Base-by-base conservation (phyloP, 2,797 vertebrate genomes). In the Merluccius polli region DNA sequence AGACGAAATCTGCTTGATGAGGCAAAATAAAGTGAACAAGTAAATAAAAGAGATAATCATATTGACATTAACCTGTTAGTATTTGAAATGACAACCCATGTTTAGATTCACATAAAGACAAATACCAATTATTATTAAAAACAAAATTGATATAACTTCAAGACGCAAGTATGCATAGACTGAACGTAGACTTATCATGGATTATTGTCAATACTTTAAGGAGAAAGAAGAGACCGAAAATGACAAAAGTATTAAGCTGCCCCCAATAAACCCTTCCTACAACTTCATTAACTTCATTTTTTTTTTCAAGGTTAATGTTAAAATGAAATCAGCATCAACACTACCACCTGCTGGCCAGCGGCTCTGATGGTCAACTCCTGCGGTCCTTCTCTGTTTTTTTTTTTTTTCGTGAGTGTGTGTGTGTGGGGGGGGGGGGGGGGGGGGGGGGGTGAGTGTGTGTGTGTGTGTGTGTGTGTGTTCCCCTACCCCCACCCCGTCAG, bases 341-440 rank as follows among this genome's bases (percentile, higher is more conserved):
- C 89, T 91, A 78, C 93, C 93, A 94, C 91, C 93, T 94, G 82
- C 89, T 93, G 94, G 90, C 70, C 31, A 41, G 1, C n/a, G 15
- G n/a, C 41, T 33, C 73, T 73, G 48, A 84, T 7, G 88, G 79
- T 82, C 52, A 35, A 70, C 33, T 70, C 16, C 59, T 73, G 38
- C 67, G 59, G 67, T 74, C 30, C 83, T 85, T 82, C 71, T n/a
- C 30, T n/a, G 32, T 59, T 9, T 24, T 59, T 2, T 9, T 59
- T 59, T 59, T 24, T n/a, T 24, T 4, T 59, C 8, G n/a, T 24
- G 36, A 4, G n/a, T n/a, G 6, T 18, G 48, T 59, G 48, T n/a
- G 48, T 59, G 48, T 59, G 48, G n/a, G 48, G n/a, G 48, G n/a
- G 48, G n/a, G 48, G 7, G 48, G n/a, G 48, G n/a, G 48, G 7